Base-by-base conservation (phyloP, 92 coral and sea anemone genomes). In the Umimayanthus chanpuru region DNA sequence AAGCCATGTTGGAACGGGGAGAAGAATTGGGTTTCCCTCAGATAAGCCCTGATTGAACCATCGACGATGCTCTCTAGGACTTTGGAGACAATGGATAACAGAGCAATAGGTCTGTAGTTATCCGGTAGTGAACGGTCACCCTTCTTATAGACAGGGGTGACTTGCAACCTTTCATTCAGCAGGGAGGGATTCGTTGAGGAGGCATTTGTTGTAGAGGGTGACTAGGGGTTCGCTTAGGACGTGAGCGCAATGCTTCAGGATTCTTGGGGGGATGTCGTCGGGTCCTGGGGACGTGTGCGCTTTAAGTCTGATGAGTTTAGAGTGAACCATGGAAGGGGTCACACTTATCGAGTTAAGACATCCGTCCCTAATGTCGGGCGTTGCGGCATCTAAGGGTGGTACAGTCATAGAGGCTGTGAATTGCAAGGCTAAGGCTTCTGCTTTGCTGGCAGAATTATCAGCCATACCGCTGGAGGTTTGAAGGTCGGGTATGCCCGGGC, bases 371-470 rank as follows among this genome's bases (percentile, higher is more conserved):
- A n/a, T n/a, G n/a, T n/a, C n/a, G n/a, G n/a, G n/a, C n/a, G n/a
- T 6, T 12, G 5, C 74, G 20, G 74, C 74, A n/a, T 68, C 29
- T 14, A 23, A 12, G 20, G 74, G 74, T 12, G 74, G 74, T n/a
- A n/a, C n/a, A n/a, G 29, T n/a, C 74, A 68, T 68, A 23, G 74
- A 68, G 20, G 74, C 20, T 14, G 74, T n/a, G 74, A 68, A 68
- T 8, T 68, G 74, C n/a, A 12, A 23, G 74, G 74, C 74, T n/a
- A 68, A n/a, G 74, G 74, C 74, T n/a, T 68, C 74, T n/a, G 74
- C 74, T 68, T 14, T n/a, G n/a, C 29, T 23, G 29, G 20, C 9
- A 4, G n/a, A 23, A 23, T 6, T 68, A n/a, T n/a, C 29, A n/a
- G 74, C 20, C n/a, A 68, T 68, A 12, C 74, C 74, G 16, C 29